phyloP scores from a whole-genome alignment of 2,797 vertebrate genomes.

The Liasis olivaceus region DNA sequence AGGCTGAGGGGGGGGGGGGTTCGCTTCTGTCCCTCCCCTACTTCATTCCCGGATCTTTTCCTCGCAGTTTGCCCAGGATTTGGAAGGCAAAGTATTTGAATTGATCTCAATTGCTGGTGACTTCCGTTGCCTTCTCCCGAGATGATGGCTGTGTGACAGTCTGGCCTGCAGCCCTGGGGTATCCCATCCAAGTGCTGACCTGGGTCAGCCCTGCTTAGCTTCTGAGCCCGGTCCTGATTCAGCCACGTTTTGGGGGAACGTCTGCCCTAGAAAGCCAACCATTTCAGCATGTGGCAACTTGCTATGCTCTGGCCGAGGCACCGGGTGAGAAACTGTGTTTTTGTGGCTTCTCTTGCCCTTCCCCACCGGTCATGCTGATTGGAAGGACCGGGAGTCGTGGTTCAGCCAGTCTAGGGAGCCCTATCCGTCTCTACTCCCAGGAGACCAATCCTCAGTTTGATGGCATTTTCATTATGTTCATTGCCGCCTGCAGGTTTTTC shows the following conservation, averaged over 20 bases:
- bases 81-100: background rate
- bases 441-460: background rate
- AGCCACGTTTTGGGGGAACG: background rate
- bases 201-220: background rate
- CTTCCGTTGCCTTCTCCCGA: background rate
- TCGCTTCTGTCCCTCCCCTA: background rate
- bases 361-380: background rate
- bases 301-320: background rate
- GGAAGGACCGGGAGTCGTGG: background rate
- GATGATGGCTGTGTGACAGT: background rate
- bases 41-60: too few species aligned
- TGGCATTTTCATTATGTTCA: background rate
- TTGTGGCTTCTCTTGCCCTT: background rate
- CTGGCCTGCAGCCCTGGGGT: background rate
- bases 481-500: background rate
- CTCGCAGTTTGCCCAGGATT: too few species aligned
- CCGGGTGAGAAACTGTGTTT: background rate
- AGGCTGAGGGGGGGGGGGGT: background rate
- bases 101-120: background rate
- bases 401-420: background rate
- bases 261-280: background rate
- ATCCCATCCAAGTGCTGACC: background rate
- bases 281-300: background rate
- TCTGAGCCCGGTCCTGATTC: background rate
- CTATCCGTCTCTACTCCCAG: background rate